A percentile compares a stretch with the other conserved stretches of the same genome.
Evolutionary conservation across 2,888 invertebrate species (phyloP).

Genomic region (Camponotus fellah): DNA sequence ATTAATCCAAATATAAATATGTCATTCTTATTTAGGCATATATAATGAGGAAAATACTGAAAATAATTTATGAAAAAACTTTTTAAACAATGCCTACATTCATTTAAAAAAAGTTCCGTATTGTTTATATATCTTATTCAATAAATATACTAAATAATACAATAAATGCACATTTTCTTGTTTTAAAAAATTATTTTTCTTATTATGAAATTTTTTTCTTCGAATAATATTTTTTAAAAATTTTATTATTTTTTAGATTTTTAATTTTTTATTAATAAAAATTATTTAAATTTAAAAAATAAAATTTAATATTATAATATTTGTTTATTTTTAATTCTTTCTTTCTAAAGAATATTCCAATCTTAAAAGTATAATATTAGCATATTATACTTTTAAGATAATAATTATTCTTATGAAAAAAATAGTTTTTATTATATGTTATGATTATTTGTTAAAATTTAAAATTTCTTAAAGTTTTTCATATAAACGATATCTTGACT

Average conservation of each 20-base stretch:
- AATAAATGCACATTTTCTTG: background rate
- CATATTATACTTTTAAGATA: background rate
- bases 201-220: background rate
- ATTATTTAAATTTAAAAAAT: background rate
- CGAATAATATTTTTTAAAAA: background rate
- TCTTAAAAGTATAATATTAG: background rate
- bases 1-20: background rate
- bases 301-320: background rate
- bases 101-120: background rate
- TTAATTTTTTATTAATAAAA: background rate
- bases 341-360: too few relatives aligned
- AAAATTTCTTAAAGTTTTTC: background rate
- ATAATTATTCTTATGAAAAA: background rate
- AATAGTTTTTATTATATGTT: background rate
- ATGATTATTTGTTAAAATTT: background rate
- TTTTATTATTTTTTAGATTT: background rate
- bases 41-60: background rate
- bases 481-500: background rate
- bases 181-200: background rate
- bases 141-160: background rate
- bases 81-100: background rate
- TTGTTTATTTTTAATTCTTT: background rate
- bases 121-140: background rate
- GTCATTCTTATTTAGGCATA: background rate
- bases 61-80: background rate